Conservation (phyloP, 2,888 invertebrate genomes). For the Junonia oenone region DNA sequence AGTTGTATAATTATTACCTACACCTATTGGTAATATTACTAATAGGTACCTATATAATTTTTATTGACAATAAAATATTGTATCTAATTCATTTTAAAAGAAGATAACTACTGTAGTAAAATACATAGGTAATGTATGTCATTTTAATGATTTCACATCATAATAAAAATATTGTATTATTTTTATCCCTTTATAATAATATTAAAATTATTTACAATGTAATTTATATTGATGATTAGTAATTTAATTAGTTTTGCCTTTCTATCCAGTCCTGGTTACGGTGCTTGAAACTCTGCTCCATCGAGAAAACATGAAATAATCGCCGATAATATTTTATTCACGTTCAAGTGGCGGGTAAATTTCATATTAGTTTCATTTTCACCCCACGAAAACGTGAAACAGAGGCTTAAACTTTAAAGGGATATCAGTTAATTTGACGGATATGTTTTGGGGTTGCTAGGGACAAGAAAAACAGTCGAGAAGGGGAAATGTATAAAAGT, state of each 20-base stretch:
- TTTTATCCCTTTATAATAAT: neutral
- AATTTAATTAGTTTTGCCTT: neutral
- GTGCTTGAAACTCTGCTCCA: neutral
- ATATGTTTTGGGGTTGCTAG: constrained; percentile 36
- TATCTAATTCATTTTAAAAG: too few species aligned
- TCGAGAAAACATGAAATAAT: too few species aligned
- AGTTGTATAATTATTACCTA: too few species aligned
- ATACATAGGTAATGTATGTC: too few species aligned
- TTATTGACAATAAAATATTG: too few species aligned
- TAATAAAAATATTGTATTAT: neutral
- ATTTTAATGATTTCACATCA: neutral
- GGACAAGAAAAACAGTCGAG: constrained; percentile 49
- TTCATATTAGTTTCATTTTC: neutral
- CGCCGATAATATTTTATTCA: too few species aligned
- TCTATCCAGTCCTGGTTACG: neutral
- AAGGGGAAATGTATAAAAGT: constrained; percentile 69
- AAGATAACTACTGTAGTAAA: too few species aligned
- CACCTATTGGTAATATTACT: too few species aligned
- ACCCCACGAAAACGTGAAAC: neutral
- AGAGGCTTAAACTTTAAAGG: neutral
- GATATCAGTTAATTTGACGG: constrained; percentile 3
- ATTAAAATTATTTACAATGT: neutral
- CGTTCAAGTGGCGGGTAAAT: neutral
- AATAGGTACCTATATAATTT: too few species aligned
- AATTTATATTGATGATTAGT: neutral